A percentile compares a stretch with the other conserved stretches of the same genome.
Evolutionary conservation across 2,888 invertebrate species (phyloP).

Genomic region (Brachyopa scutellaris): DNA sequence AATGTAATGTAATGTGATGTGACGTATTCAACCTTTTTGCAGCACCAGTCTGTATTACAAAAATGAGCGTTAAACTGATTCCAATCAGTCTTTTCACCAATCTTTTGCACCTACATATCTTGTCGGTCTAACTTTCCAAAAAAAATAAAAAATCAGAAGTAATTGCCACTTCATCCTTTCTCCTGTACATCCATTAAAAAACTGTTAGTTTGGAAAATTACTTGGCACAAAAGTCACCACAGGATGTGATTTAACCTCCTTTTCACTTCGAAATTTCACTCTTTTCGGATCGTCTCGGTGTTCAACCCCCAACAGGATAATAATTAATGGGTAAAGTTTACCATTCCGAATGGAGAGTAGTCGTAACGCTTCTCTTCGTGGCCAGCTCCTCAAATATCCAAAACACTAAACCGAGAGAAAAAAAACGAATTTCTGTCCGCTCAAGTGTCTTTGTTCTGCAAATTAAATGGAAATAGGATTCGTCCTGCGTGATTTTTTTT

Average conservation of each 20-base stretch:
- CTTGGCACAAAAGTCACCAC: slow-evolving; percentile 37
- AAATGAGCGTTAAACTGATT: not conserved
- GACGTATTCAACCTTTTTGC: no score
- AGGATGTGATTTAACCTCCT: not conserved
- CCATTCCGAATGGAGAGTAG: not conserved
- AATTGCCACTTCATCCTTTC: no score
- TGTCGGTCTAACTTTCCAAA: no score
- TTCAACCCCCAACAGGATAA: slow-evolving; percentile 20
- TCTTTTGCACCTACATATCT: no score
- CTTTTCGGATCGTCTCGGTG: not conserved
- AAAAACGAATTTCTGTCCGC: not conserved
- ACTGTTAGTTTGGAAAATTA: slow-evolving; percentile 40
- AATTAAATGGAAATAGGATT: slow-evolving; percentile 64
- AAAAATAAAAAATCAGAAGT: no score
- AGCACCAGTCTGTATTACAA: no score
- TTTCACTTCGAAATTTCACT: not conserved
- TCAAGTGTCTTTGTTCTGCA: slow-evolving; percentile 40
- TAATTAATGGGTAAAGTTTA: slow-evolving; percentile 68
- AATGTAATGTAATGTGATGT: no score
- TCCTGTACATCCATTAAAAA: slow-evolving; percentile 10
- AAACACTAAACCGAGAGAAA: slow-evolving; percentile 37
- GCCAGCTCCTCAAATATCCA: slow-evolving; percentile 29
- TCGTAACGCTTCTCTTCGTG: not conserved
- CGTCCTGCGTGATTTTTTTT: slow-evolving; percentile 28
- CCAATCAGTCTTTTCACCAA: not conserved